Evolutionary conservation across 2,888 invertebrate genomes (phyloP).

Genomic region (Tillus elongatus): DNA sequence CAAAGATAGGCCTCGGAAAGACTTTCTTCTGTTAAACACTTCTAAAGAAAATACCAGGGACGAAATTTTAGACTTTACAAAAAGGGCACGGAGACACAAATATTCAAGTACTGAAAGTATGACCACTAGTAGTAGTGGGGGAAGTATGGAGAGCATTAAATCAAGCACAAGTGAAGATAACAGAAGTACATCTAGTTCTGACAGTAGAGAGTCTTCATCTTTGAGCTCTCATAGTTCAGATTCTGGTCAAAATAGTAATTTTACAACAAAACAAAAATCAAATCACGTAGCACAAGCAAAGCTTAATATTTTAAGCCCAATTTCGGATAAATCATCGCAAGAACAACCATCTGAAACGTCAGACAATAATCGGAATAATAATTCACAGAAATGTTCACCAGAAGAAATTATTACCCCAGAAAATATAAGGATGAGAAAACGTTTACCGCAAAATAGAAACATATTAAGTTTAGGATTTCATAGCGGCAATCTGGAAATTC

Average conservation of each 20-base stretch:
- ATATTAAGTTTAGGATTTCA: constrained; percentile 58
- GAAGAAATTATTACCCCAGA: constrained; percentile 49
- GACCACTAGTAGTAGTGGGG: constrained; percentile 79
- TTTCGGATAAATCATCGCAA: constrained; percentile 83
- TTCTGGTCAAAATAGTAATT: constrained; percentile 55
- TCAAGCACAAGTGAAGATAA: constrained; percentile 84
- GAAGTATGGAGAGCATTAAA: constrained; percentile 78
- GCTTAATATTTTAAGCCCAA: constrained; percentile 78
- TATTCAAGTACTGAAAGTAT: constrained; percentile 80
- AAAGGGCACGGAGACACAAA: constrained; percentile 52
- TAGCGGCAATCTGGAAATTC: constrained; percentile 63
- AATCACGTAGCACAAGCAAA: constrained; percentile 65
- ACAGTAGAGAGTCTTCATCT: constrained; percentile 74
- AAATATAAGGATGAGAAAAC: constrained; percentile 52
- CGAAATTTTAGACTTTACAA: constrained; percentile 48
- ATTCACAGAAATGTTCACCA: constrained; percentile 68
- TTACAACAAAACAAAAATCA: constrained; percentile 52
- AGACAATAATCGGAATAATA: constrained; percentile 70
- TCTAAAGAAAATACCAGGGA: constrained; percentile 30
- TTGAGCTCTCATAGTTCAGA: constrained; percentile 81
- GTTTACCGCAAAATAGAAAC: constrained; percentile 69
- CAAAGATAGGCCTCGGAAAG: constrained; percentile 57
- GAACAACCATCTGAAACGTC: constrained; percentile 77
- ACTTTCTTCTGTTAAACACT: constrained; percentile 32
- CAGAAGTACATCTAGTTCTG: constrained; percentile 75